phyloP scores from a whole-genome alignment of 2,113 vertebrate species.

The Emydura subglobosa region DNA sequence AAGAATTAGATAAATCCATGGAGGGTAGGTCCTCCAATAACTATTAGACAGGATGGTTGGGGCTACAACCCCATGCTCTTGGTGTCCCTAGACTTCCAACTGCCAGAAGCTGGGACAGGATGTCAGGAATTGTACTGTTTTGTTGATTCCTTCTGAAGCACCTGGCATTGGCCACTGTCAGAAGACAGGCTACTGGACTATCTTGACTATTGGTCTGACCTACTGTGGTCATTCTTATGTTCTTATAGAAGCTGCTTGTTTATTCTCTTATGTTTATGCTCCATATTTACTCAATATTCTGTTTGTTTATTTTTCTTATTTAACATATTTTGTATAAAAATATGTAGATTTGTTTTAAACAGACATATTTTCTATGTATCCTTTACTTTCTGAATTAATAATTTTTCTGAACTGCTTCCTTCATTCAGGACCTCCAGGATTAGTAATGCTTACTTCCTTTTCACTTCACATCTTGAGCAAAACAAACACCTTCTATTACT shows the following conservation, averaged over 20 bases:
- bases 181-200: not conserved
- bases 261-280: not conserved
- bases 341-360: not conserved
- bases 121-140: not conserved
- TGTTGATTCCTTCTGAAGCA: not conserved
- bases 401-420: constrained; percentile 51
- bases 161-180: not conserved
- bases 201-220: not conserved
- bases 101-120: not conserved
- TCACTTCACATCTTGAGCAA: constrained; percentile 92
- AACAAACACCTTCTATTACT: constrained; percentile 88
- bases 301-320: not conserved
- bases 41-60: not conserved
- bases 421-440: constrained; percentile 78
- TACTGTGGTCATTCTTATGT: not conserved
- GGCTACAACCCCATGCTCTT: not conserved
- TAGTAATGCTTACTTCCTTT: constrained; percentile 77
- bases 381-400: not conserved
- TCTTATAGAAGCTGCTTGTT: not conserved
- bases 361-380: not conserved
- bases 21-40: not conserved
- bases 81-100: not conserved
- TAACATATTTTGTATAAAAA: not conserved
- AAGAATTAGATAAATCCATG: not conserved
- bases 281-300: not conserved